A percentile compares a stretch with the other conserved stretches of the same genome.
Conservation (phyloP, 2,113 vertebrate species). For the Myrmecobius fasciatus region DNA sequence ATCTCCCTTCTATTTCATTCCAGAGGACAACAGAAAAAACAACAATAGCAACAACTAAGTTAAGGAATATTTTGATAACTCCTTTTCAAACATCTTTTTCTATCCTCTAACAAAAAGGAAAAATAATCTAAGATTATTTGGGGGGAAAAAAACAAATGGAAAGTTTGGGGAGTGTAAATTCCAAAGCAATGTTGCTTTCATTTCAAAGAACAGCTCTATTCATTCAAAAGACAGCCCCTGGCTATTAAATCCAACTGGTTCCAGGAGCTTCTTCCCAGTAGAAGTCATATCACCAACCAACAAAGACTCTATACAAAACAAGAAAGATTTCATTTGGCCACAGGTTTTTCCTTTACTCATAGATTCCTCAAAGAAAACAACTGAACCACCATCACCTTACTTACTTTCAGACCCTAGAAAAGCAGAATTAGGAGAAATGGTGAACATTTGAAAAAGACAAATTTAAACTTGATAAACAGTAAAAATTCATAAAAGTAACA, state of each 20-base stretch:
- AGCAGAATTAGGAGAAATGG: background rate
- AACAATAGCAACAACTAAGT: background rate
- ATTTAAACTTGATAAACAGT: background rate
- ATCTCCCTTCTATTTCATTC: background rate
- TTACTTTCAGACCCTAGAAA: background rate
- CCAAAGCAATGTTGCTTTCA: conserved; percentile 30
- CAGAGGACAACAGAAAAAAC: background rate
- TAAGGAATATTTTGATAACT: background rate
- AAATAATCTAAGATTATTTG: background rate
- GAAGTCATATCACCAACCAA: conserved; percentile 20
- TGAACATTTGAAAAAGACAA: background rate
- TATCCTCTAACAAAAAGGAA: background rate
- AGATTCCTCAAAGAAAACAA: background rate
- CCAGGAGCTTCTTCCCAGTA: conserved; percentile 27
- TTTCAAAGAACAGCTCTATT: conserved; percentile 32
- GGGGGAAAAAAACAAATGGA: background rate
- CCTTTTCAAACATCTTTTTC: background rate
- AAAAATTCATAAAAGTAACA: background rate
- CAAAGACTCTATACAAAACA: background rate
- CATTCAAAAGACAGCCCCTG: conserved; percentile 10
- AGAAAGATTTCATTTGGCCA: background rate
- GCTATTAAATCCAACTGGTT: conserved; percentile 21
- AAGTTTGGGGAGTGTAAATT: conserved; percentile 42
- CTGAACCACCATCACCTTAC: background rate
- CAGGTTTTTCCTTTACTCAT: background rate